phyloP scores from a whole-genome alignment of 64 coral and sea anemone species.

The Montipora cactus region DNA sequence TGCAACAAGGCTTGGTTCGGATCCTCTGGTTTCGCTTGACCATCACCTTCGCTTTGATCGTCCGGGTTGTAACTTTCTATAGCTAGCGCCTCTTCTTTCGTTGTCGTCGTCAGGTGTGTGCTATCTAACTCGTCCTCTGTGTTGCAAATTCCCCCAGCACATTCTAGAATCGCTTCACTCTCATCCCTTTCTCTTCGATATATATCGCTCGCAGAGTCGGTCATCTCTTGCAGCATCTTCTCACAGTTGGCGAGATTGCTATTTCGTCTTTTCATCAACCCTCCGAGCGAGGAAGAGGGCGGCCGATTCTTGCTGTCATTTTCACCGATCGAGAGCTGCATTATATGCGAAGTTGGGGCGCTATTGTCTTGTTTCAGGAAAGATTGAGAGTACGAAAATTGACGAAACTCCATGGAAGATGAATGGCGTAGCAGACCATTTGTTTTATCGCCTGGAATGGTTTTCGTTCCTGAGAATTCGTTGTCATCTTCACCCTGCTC shows the following conservation, averaged over 20 bases:
- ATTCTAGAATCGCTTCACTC: slow-evolving; percentile 20
- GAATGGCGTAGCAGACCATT: not conserved
- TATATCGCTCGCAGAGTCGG: not conserved
- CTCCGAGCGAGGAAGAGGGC: not conserved
- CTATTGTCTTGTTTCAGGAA: not conserved
- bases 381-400: not conserved
- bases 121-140: not conserved
- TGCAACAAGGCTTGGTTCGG: slow-evolving; percentile 57
- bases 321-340: not conserved
- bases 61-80: not conserved
- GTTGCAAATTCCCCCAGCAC: not conserved
- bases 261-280: slow-evolving; percentile 12
- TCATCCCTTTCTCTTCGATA: not conserved
- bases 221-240: slow-evolving; percentile 40
- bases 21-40: not conserved
- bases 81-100: not conserved
- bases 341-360: not conserved
- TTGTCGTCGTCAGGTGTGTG: not conserved
- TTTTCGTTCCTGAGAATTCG: not conserved
- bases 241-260: slow-evolving; percentile 19
- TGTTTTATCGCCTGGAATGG: not conserved
- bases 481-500: not conserved
- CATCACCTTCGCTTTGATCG: not conserved
- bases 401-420: slow-evolving; percentile 11
- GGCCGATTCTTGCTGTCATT: not conserved